Evolutionary conservation across 2,113 vertebrate genomes (phyloP).

Genomic region (Lonchura striata): DNA sequence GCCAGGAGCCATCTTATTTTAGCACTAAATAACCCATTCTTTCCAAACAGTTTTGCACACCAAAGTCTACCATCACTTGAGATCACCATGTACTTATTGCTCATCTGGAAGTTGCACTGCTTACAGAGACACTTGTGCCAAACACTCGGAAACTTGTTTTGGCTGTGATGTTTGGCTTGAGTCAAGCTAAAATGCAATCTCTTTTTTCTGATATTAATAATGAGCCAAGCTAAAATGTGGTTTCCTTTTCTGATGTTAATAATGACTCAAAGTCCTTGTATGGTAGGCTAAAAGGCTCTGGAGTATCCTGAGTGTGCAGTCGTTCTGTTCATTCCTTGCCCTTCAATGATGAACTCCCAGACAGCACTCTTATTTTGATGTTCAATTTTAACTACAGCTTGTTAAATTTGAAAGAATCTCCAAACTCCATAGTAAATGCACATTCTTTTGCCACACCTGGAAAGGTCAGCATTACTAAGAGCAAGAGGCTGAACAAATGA

Average conservation of each 20-base stretch:
- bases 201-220: background rate
- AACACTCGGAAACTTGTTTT: background rate
- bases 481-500: background rate
- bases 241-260: background rate
- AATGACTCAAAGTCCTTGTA: background rate
- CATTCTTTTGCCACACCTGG: background rate
- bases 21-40: background rate
- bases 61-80: background rate
- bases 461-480: background rate
- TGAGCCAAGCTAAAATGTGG: background rate
- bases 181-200: background rate
- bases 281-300: background rate
- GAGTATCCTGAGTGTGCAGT: background rate
- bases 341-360: background rate
- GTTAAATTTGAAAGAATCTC: background rate
- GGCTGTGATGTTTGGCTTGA: background rate
- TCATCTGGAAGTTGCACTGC: background rate
- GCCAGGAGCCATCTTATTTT: background rate
- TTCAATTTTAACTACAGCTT: background rate
- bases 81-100: background rate
- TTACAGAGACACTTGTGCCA: background rate
- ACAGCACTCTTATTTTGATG: background rate
- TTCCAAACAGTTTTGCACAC: background rate
- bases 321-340: background rate
- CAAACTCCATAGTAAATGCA: background rate